These are phyloP conservation scores for Porites evermanni DNA, from an alignment of 92 coral and sea anemone species.

Conservation along the genomic window DNA sequence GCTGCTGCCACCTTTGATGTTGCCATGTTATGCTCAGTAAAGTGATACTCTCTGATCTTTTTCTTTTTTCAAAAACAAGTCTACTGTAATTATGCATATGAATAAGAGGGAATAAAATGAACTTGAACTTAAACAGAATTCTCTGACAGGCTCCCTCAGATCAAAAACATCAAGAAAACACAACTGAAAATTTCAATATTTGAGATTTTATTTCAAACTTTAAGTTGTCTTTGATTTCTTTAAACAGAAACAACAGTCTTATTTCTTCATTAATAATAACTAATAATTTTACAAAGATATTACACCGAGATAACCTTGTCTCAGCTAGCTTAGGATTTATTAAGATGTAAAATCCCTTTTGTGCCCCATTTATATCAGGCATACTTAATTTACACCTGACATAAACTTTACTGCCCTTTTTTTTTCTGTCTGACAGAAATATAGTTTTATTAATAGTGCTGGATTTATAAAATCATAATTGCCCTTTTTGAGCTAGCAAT, in stretches of 20 bases:
- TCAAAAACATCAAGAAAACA: not conserved
- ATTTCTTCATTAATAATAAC: not conserved
- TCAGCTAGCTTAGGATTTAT: not conserved
- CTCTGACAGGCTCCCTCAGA: not conserved
- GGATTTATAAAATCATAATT: not conserved
- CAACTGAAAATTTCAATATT: not conserved
- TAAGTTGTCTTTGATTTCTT: not conserved
- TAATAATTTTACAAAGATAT: not conserved
- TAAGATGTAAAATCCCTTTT: too few species aligned
- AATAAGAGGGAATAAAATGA: too few species aligned
- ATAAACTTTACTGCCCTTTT: not conserved
- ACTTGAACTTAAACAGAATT: not conserved
- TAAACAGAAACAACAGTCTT: not conserved
- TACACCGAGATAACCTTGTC: not conserved
- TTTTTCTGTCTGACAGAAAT: slow-evolving; percentile 3
- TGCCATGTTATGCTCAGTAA: too few species aligned
- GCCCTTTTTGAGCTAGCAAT: too few species aligned
- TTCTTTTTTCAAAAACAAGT: too few species aligned
- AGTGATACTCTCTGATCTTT: too few species aligned
- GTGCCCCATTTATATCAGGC: too few species aligned
- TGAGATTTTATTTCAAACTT: not conserved
- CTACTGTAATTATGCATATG: too few species aligned
- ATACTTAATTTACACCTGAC: too few species aligned
- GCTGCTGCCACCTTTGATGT: too few species aligned
- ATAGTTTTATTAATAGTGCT: not conserved